Evolutionary conservation across 2,797 vertebrate genomes (phyloP).

Genomic region (Oreochromis grahami): DNA sequence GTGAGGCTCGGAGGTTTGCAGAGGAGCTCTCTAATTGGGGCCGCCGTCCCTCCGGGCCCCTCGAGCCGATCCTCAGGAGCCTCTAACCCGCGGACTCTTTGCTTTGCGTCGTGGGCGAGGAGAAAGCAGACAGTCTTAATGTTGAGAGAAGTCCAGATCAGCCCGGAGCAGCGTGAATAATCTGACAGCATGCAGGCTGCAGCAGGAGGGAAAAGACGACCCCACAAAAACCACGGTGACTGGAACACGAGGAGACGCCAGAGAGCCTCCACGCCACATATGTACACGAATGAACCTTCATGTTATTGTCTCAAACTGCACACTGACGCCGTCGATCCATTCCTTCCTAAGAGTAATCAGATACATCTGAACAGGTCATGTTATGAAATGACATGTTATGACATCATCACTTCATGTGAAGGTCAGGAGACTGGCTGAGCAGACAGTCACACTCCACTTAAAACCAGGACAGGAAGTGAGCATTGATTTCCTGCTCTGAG

Average conservation of each 20-base stretch:
- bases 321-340: neutral
- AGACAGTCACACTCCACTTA: neutral
- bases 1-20: neutral
- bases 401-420: neutral
- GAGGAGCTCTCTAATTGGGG: fast-evolving
- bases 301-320: neutral
- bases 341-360: neutral
- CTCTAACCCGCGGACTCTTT: neutral
- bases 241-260: neutral
- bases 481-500: neutral
- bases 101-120: neutral
- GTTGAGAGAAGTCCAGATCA: neutral
- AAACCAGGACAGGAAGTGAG: neutral
- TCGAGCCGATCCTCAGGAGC: neutral
- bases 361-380: neutral
- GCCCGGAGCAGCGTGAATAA: neutral
- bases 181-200: neutral
- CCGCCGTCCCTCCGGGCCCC: fast-evolving
- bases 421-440: neutral
- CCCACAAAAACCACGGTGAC: neutral
- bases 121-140: neutral
- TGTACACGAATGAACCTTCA: neutral
- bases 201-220: neutral
- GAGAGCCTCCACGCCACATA: neutral
- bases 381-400: neutral